Evolutionary conservation across 2,888 invertebrate genomes (phyloP), one percentile per base, ranked within the genome.

Genomic region (Cabera pusaria): DNA sequence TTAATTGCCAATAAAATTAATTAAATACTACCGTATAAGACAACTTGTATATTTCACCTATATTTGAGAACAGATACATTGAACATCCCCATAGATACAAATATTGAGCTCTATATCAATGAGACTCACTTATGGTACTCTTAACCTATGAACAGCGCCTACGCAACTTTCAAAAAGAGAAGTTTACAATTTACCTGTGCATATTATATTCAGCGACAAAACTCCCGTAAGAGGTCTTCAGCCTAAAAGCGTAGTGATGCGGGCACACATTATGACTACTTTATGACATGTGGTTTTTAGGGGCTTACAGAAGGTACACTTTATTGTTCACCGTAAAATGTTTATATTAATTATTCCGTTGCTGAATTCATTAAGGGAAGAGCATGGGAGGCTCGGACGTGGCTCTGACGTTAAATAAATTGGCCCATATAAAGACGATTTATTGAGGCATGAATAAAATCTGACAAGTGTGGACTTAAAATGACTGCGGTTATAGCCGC

Each of bases 341-440:
- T 46, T 49, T 50, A 47, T 48, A 39, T 48, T 52, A 52, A 49
- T 53, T 43, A 52, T 43, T 47, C 49, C 27, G 44, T 37, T 40
- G 38, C 47, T 47, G 49, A 43, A 43, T 52, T 52, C 49, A 45
- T 52, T 49, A 43, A 19, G 38, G 28, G 26, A 18, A 49, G 41
- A 35, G 46, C 34, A 31, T 27, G 18, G 35, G 22, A 35, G 8
- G 17, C 37, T n/a, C 8, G 16, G 26, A 34, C 40, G 29, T 38
- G 36, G 28, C 18, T 29, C 2, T 19, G 5, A 8, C 25, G 21
- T 41, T 22, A 32, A 37, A 18, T 40, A 33, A 40, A 33, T 28
- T 40, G 21, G 21, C 12, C 1, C 20, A n/a, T 25, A 24, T 19
- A 36, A 29, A 28, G 22, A 28, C 16, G 26, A 22, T 32, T 23